Evolutionary conservation across 2,113 vertebrate genomes (phyloP).

Genomic region (Grus americana): DNA sequence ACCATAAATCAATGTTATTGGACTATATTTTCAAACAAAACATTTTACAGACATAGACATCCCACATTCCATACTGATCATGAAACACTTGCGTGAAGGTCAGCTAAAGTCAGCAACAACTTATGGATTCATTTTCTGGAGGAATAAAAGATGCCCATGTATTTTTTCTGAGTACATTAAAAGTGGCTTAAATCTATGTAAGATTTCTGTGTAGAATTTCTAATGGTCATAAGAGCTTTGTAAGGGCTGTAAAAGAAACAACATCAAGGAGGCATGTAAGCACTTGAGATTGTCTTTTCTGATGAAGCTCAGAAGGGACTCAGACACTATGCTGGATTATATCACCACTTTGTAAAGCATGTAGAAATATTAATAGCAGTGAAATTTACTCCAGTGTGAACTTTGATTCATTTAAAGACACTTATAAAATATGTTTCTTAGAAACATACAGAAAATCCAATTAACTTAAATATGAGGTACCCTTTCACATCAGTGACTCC

Average conservation of each 20-base stretch:
- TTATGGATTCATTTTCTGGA: slow-evolving; percentile 58
- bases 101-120: slow-evolving; percentile 66
- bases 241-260: slow-evolving; percentile 26
- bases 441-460: background rate
- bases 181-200: slow-evolving; percentile 24
- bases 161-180: slow-evolving; percentile 8
- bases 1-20: slow-evolving; percentile 77
- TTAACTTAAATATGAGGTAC: background rate
- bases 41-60: slow-evolving; percentile 65
- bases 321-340: background rate
- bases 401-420: background rate
- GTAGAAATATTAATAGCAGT: background rate
- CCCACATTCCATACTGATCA: slow-evolving; percentile 55
- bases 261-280: background rate
- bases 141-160: slow-evolving; percentile 15
- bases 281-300: slow-evolving; percentile 25
- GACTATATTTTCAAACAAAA: slow-evolving; percentile 77
- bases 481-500: background rate
- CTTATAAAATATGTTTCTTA: background rate
- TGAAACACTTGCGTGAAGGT: slow-evolving; percentile 66
- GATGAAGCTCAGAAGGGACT: slow-evolving; percentile 27
- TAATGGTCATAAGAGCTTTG: slow-evolving; percentile 16
- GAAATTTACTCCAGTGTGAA: slow-evolving; percentile 19
- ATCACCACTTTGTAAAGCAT: background rate
- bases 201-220: slow-evolving; percentile 10